phyloP scores from a whole-genome alignment of 2,113 vertebrate species.

The Serinus canaria region DNA sequence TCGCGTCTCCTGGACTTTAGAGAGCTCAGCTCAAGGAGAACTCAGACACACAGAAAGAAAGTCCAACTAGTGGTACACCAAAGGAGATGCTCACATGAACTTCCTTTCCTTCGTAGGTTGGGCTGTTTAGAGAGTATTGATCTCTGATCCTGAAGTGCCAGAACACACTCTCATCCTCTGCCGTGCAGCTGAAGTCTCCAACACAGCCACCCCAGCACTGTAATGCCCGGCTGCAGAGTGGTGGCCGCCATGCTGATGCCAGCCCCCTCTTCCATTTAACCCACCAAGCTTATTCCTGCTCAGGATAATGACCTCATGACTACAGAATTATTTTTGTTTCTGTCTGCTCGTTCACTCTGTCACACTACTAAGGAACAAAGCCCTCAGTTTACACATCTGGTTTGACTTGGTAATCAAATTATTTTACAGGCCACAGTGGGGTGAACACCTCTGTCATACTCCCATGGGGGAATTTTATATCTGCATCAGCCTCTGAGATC shows the following conservation, averaged over 20 bases:
- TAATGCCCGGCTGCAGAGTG: rapidly evolving
- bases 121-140: not conserved
- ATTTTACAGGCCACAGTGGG: not conserved
- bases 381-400: not conserved
- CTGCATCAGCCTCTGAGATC: not conserved
- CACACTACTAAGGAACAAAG: not conserved
- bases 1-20: not conserved
- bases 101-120: not conserved
- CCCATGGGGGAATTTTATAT: not conserved
- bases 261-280: not conserved
- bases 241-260: not conserved
- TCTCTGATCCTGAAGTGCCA: not conserved
- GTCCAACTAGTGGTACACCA: not conserved
- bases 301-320: not conserved
- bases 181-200: not conserved
- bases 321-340: not conserved
- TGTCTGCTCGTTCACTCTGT: not conserved
- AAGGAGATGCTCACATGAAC: not conserved
- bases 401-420: not conserved
- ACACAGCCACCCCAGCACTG: not conserved
- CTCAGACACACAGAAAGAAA: not conserved
- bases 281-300: not conserved
- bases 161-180: not conserved
- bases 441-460: rapidly evolving
- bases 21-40: not conserved